Conservation (phyloP, 2,888 invertebrate genomes). For the Pterobdella sp. region DNA sequence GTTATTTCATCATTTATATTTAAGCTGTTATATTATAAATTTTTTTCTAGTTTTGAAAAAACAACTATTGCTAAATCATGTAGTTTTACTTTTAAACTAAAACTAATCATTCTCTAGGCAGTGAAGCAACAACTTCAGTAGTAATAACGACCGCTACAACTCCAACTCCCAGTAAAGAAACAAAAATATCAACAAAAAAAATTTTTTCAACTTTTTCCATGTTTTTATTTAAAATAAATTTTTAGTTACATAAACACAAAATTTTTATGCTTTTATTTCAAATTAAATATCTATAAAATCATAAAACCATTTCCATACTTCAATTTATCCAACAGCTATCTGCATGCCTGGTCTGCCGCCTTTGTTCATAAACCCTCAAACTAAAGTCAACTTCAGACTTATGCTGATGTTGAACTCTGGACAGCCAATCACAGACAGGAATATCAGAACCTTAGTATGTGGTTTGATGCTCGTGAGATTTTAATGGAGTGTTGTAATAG, state of each 20-base stretch:
- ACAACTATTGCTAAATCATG: no score
- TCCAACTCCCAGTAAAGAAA: neutral
- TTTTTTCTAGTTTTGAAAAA: no score
- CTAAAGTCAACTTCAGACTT: conserved; percentile 10
- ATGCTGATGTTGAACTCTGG: conserved; percentile 14
- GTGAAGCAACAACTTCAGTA: neutral
- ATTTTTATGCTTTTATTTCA: neutral
- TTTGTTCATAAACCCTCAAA: neutral
- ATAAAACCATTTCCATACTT: neutral
- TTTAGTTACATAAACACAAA: neutral
- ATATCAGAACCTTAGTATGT: conserved; percentile 14
- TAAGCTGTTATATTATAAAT: no score
- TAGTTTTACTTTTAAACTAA: no score
- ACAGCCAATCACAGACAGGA: conserved; percentile 20
- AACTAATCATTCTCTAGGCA: no score
- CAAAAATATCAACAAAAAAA: no score
- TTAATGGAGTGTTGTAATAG: no score
- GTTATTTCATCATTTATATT: no score
- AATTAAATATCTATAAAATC: neutral
- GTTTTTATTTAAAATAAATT: neutral
- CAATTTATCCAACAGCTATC: neutral
- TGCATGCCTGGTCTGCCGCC: neutral
- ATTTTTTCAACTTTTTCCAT: no score
- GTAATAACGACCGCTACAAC: neutral
- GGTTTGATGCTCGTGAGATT: no score